phyloP scores from a whole-genome alignment of 2,888 invertebrate species.

The Drosophila antonietae region DNA sequence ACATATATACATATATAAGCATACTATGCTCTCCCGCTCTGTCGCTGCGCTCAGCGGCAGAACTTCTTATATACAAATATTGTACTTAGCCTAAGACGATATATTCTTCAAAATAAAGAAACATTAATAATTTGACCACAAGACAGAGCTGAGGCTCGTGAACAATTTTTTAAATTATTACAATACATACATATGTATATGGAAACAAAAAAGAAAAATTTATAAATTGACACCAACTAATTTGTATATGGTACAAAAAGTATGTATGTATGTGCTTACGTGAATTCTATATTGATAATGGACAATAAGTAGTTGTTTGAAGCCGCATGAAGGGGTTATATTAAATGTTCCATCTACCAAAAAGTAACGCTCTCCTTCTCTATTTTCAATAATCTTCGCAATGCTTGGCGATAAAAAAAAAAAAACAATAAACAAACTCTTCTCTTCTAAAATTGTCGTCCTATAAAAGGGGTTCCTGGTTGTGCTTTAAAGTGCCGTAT shows the following conservation, averaged over 20 bases:
- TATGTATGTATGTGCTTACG: neutral
- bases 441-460: neutral
- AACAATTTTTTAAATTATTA: too few species aligned
- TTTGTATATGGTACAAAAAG: neutral
- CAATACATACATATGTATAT: too few species aligned
- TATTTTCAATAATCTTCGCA: neutral
- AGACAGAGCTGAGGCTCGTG: too few species aligned
- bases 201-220: too few species aligned
- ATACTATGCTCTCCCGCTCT: too few species aligned
- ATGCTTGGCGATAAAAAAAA: neutral
- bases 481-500: too few species aligned
- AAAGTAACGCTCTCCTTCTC: neutral
- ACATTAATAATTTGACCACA: too few species aligned
- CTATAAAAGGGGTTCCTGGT: neutral
- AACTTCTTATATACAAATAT: too few species aligned
- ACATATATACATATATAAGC: too few species aligned
- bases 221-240: neutral
- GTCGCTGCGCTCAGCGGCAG: too few species aligned
- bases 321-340: neutral
- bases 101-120: too few species aligned
- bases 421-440: neutral
- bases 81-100: too few species aligned
- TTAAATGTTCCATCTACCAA: neutral
- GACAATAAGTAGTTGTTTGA: neutral
- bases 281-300: neutral